Conservation (phyloP, 1,140 invertebrate genomes). For the Macrostomum lignano region DNA sequence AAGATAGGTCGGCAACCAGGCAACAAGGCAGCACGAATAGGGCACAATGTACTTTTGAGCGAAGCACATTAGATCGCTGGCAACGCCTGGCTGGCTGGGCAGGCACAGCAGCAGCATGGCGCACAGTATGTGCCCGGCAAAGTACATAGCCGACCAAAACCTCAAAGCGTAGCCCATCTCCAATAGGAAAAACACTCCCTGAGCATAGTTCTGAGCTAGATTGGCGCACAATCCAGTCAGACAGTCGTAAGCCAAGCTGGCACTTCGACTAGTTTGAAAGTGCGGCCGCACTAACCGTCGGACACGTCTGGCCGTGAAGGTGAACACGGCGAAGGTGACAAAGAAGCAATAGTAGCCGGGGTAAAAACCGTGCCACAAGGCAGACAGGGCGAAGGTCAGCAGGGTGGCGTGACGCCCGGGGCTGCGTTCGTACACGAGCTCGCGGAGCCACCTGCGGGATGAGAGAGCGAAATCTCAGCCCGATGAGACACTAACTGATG, state of each 20-base stretch:
- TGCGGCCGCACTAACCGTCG: constrained; percentile 42
- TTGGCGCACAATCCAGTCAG: constrained; percentile 46
- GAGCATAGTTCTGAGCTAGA: constrained; percentile 48
- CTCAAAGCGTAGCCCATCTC: constrained; percentile 31
- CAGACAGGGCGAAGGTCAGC: constrained; percentile 55
- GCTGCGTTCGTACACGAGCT: constrained; percentile 52
- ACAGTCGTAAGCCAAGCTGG: constrained; percentile 44
- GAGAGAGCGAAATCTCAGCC: too few relatives aligned
- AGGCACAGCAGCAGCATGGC: too few relatives aligned
- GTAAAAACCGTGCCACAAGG: constrained; percentile 82
- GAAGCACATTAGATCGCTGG: too few relatives aligned
- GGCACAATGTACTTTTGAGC: too few relatives aligned
- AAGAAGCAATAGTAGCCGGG: constrained; percentile 90
- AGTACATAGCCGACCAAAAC: constrained; percentile 7
- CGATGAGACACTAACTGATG: too few relatives aligned
- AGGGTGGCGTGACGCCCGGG: constrained; percentile 27
- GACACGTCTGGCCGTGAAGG: constrained; percentile 45
- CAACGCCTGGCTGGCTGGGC: too few relatives aligned
- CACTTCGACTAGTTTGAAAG: constrained; percentile 36
- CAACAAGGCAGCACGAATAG: too few relatives aligned
- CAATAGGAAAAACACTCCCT: constrained; percentile 54
- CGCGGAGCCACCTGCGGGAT: constrained; percentile 68
- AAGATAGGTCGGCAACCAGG: too few relatives aligned
- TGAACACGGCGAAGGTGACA: constrained; percentile 53
- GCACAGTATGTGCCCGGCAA: not conserved